Conservation (phyloP, 1,140 invertebrate genomes). For the Microplitis demolitor region DNA sequence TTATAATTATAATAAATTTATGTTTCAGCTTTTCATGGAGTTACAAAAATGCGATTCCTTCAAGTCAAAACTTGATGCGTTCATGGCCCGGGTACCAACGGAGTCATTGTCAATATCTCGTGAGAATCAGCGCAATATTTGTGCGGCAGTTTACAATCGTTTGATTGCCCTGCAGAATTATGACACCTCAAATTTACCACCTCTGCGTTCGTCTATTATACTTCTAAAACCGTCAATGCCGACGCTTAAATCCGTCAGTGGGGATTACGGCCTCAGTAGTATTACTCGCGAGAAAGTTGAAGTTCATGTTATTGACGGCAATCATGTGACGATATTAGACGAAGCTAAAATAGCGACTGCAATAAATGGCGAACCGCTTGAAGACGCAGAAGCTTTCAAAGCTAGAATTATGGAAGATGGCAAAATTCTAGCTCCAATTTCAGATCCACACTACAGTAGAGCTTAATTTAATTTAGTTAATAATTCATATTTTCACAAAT, state of each 20-base stretch:
- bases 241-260: slow-evolving; percentile 58
- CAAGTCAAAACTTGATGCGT: slow-evolving; percentile 50
- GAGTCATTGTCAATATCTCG: slow-evolving; percentile 12
- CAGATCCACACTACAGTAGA: neutral
- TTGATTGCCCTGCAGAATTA: slow-evolving; percentile 64
- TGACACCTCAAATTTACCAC: slow-evolving; percentile 44
- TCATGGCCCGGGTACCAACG: slow-evolving; percentile 33
- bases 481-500: neutral
- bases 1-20: slow-evolving; percentile 14
- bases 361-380: slow-evolving; percentile 64
- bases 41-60: slow-evolving; percentile 52
- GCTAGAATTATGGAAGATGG: slow-evolving; percentile 40
- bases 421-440: slow-evolving; percentile 33
- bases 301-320: slow-evolving; percentile 60
- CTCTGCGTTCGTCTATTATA: slow-evolving; percentile 65
- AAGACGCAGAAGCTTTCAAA: slow-evolving; percentile 45
- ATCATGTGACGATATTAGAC: slow-evolving; percentile 73
- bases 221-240: slow-evolving; percentile 68
- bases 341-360: slow-evolving; percentile 67
- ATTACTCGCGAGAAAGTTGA: slow-evolving; percentile 36
- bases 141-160: slow-evolving; percentile 63
- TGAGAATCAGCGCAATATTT: slow-evolving; percentile 59
- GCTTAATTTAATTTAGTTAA: too few species aligned
- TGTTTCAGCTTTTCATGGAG: slow-evolving; percentile 48
- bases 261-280: slow-evolving; percentile 68